These are phyloP conservation scores for Sternarchorhynchus goeldii DNA, from an alignment of 2,797 vertebrate species.

Conservation along the genomic window DNA sequence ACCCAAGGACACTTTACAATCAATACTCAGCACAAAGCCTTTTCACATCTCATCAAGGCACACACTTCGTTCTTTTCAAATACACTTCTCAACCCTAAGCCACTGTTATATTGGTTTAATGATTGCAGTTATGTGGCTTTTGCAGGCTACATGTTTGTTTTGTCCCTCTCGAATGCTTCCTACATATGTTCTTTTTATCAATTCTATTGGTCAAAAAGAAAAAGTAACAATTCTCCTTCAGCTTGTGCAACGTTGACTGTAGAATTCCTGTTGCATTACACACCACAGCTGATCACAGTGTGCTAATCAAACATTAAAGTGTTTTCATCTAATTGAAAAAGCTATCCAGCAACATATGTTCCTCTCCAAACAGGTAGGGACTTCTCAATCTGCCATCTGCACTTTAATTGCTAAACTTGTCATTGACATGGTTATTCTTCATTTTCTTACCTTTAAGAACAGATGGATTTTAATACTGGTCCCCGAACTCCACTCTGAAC, in stretches of 20 bases:
- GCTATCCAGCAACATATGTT: constrained; percentile 44
- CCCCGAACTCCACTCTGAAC: constrained; percentile 33
- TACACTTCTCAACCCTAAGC: too few species aligned
- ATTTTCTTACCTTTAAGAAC: constrained; percentile 53
- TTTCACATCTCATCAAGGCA: too few species aligned
- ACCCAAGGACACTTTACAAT: too few species aligned
- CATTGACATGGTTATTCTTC: constrained; percentile 44
- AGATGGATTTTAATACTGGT: constrained; percentile 56
- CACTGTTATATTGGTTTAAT: too few species aligned
- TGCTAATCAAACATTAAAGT: constrained; percentile 44
- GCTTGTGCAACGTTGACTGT: neutral
- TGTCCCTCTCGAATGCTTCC: neutral
- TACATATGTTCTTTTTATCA: neutral
- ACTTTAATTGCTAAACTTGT: constrained; percentile 57
- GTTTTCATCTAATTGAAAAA: constrained; percentile 47
- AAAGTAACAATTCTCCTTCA: too few species aligned
- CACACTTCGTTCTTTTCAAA: too few species aligned
- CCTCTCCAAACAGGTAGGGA: constrained; percentile 49
- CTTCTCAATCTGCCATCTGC: constrained; percentile 52
- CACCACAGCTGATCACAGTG: constrained; percentile 14
- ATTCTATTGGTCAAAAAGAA: neutral
- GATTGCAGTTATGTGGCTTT: too few species aligned
- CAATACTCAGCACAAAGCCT: too few species aligned
- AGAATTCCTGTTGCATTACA: neutral
- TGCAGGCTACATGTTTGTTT: neutral